Conservation (phyloP, 2,113 vertebrate species). For the Sula dactylatra region DNA sequence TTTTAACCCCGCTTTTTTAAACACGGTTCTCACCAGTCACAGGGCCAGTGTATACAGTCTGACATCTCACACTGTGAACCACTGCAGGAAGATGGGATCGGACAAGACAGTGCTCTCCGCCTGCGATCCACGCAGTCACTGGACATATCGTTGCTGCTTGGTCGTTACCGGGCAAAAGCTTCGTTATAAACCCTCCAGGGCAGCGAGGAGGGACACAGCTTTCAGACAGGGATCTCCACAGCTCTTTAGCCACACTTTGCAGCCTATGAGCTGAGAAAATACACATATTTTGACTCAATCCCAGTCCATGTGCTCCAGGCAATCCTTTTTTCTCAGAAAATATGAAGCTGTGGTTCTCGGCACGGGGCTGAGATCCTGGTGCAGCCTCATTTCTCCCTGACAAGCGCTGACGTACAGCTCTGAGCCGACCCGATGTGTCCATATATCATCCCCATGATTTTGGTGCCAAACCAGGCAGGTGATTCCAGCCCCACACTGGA, state of each 20-base stretch:
- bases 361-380: fast-evolving
- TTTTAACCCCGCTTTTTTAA: neutral
- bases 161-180: neutral
- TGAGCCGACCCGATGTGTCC: neutral
- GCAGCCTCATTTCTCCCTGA: fast-evolving
- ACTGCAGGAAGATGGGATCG: fast-evolving
- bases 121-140: neutral
- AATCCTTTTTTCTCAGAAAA: neutral
- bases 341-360: neutral
- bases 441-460: neutral
- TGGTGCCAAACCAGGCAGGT: neutral
- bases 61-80: neutral
- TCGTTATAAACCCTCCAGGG: neutral
- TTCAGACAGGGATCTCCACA: neutral
- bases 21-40: neutral
- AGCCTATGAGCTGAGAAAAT: neutral
- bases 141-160: neutral
- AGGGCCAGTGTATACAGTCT: fast-evolving
- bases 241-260: neutral
- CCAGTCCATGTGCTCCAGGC: neutral
- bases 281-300: neutral
- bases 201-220: neutral
- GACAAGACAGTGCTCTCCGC: neutral
- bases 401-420: fast-evolving
- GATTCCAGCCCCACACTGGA: fast-evolving